These are phyloP conservation scores for Drosophila cognata DNA, from an alignment of 2,888 invertebrate genomes.

Conservation along the genomic window DNA sequence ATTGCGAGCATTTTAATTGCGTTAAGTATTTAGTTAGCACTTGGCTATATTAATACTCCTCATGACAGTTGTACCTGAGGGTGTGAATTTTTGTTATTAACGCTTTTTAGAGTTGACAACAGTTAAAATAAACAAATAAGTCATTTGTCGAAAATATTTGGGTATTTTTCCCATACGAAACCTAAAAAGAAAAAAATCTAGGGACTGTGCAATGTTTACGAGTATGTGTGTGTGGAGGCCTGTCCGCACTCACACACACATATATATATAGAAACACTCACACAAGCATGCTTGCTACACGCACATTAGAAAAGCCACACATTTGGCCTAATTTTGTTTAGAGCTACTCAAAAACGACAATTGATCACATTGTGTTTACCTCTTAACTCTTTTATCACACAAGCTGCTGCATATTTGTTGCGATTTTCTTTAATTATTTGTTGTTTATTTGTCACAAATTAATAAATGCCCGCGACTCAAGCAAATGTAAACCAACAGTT, in stretches of 20 bases:
- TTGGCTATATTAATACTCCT: conserved; percentile 40
- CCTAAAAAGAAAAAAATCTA: conserved; percentile 7
- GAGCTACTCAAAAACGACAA: conserved; percentile 9
- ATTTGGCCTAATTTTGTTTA: conserved; percentile 51
- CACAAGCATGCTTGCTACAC: conserved; percentile 3
- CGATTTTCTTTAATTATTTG: conserved; percentile 6
- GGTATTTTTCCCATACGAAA: neutral
- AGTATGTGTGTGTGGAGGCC: conserved; percentile 41
- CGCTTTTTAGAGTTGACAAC: conserved; percentile 37
- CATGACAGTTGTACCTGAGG: conserved; percentile 16
- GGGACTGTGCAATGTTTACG: conserved; percentile 39
- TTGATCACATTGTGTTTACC: conserved; percentile 14
- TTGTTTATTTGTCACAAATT: conserved; percentile 32
- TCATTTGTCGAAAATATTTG: conserved; percentile 28
- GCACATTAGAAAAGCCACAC: conserved; percentile 50
- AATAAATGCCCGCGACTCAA: conserved; percentile 35
- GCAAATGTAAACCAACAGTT: conserved; percentile 25
- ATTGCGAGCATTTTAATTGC: conserved; percentile 33
- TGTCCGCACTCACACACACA: conserved; percentile 33
- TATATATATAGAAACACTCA: neutral
- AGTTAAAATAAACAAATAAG: conserved; percentile 28
- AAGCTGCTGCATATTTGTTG: neutral
- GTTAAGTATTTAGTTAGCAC: conserved; percentile 64
- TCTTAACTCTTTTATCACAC: conserved; percentile 9
- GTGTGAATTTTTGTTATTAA: conserved; percentile 27